Percentiles rank a stretch among this genome's conserved stretches.
phyloP scores from a whole-genome alignment of 2,888 invertebrate species.

The Sicus ferrugineus region DNA sequence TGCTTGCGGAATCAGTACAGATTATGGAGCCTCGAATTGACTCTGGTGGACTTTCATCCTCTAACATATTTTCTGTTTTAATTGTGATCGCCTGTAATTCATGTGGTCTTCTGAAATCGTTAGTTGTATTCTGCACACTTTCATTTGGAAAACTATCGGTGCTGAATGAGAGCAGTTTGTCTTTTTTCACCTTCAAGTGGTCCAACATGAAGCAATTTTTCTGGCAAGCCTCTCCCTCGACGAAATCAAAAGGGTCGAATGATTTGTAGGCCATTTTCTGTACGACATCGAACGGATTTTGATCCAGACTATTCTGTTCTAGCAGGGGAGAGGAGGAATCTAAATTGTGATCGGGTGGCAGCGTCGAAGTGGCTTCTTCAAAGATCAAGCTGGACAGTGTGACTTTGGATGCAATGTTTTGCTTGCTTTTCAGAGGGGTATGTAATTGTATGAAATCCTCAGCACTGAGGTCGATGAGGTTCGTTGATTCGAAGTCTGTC shows the following conservation, averaged over 20 bases:
- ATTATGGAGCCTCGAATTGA: conserved; percentile 37
- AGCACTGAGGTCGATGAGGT: conserved; percentile 48
- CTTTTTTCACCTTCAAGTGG: conserved; percentile 41
- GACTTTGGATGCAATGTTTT: neutral
- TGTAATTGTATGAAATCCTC: conserved; percentile 39
- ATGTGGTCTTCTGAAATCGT: too few relatives aligned
- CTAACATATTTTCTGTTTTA: conserved; percentile 24
- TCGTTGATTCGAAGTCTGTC: conserved; percentile 36
- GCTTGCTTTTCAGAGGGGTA: neutral
- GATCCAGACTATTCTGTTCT: conserved; percentile 45
- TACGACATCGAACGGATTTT: conserved; percentile 51
- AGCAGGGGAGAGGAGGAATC: conserved; percentile 5
- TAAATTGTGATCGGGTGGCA: too few relatives aligned
- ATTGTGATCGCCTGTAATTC: neutral
- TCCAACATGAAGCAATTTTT: conserved; percentile 28
- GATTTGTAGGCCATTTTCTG: conserved; percentile 45
- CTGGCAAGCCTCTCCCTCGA: conserved; percentile 45
- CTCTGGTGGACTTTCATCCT: conserved; percentile 41
- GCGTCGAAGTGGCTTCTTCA: neutral
- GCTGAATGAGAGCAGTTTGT: conserved; percentile 42
- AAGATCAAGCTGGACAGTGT: conserved; percentile 16
- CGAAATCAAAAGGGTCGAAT: conserved; percentile 51
- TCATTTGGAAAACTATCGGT: conserved; percentile 39
- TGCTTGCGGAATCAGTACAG: conserved; percentile 70
- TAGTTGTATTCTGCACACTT: neutral